Base-by-base conservation (phyloP, 2,797 vertebrate genomes). In the Aplochiton taeniatus region DNA sequence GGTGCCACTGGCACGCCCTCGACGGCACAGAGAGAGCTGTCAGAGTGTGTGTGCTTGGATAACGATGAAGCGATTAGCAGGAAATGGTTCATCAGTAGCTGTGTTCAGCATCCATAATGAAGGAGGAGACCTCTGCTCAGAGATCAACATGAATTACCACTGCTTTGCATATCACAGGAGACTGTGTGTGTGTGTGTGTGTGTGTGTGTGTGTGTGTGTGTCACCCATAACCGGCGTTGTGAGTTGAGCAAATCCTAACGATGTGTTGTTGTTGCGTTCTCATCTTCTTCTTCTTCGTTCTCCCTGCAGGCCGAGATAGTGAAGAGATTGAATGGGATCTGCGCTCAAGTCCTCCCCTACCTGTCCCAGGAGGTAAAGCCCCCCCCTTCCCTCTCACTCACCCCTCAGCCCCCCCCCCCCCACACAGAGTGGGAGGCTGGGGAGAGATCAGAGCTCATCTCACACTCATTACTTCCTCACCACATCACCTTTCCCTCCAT, bases 251-350 rank as follows among this genome's bases (percentile, higher is more conserved):
- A 31, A 31, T 31, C 31, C 31, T 31, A 31, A 31, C 31, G 31
- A 31, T 31, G 31, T 31, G 31, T 31, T 31, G 2, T 31, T 31
- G 31, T n/a, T n/a, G n/a, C n/a, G n/a, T n/a, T n/a, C n/a, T n/a
- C n/a, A n/a, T n/a, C 63, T 10, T 44, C 46, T 16, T 50, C 56
- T 52, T 9, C 57, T 8, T 17, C 1, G 69, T 55, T 88, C 44
- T 19, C 50, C 75, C 81, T 72, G 16, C 78, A 98, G 97, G 96
- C 97, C 14, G 97, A 98, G 85, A 98, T 98, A 0, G 97, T 98
- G 78, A 98, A 98, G 91, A 90, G 97, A 91, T 91, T 98, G 89
- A 98, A 98, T 0, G 97, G 95, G 65, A 98, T 98, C 81, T 98
- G 97, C 12, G 97, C 96, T 41, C 97, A 98, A 87, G 96, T 98